Percentiles rank a stretch among this genome's conserved stretches.
These are phyloP conservation scores for Atta texana DNA, from an alignment of 1,140 invertebrate genomes.

Conservation along the genomic window DNA sequence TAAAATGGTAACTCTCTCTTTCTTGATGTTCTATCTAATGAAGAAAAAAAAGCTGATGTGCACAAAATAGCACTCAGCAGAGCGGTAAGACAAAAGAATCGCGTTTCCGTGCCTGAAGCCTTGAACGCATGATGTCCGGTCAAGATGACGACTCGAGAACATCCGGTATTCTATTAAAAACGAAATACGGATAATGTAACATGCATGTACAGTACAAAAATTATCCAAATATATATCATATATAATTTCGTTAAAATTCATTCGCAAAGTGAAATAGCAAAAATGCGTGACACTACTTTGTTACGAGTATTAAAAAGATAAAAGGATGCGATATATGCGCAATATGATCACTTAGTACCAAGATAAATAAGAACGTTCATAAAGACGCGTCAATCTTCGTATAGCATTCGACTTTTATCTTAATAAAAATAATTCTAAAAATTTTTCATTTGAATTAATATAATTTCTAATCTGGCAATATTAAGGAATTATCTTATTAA, in stretches of 20 bases:
- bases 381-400: constrained; percentile 16
- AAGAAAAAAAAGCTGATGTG: not conserved
- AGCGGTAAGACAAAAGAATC: constrained; percentile 78
- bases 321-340: not conserved
- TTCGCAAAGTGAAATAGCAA: not conserved
- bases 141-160: constrained; percentile 67
- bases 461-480: not conserved
- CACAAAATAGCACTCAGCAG: constrained; percentile 59
- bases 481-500: not conserved
- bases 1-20: not conserved
- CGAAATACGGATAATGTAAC: not conserved
- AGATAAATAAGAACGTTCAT: constrained; percentile 35
- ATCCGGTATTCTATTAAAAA: constrained; percentile 57
- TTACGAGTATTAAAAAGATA: constrained; percentile 25
- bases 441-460: not conserved
- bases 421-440: not conserved
- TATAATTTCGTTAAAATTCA: not conserved
- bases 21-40: not conserved
- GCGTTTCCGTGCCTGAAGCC: constrained; percentile 34
- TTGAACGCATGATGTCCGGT: constrained; percentile 29
- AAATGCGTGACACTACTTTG: not conserved
- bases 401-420: not conserved
- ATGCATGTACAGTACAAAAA: not conserved
- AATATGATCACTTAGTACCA: constrained; percentile 58
- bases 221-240: not conserved